Conservation (phyloP, 2,888 invertebrate species). For the Timema podura region DNA sequence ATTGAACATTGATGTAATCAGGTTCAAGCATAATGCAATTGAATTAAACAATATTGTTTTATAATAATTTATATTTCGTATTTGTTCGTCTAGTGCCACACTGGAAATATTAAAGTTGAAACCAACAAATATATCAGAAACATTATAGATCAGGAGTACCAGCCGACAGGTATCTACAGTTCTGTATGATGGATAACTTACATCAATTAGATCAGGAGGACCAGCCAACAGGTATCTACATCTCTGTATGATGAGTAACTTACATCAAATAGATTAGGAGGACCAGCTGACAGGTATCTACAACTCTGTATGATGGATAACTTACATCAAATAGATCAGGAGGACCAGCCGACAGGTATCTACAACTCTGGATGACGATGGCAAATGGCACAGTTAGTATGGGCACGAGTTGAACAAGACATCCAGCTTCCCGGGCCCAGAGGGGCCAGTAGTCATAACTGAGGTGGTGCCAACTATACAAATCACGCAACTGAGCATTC, state of each 20-base stretch:
- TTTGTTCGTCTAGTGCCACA: too few species aligned
- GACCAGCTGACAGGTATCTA: constrained; percentile 71
- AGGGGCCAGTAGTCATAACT: constrained; percentile 72
- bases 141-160: constrained; percentile 74
- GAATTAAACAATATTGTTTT: too few species aligned
- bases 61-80: too few species aligned
- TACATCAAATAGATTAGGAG: constrained; percentile 84
- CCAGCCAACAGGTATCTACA: constrained; percentile 72
- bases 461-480: constrained; percentile 45
- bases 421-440: constrained; percentile 75
- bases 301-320: constrained; percentile 65
- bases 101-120: too few species aligned
- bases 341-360: constrained; percentile 75
- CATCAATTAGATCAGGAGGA: constrained; percentile 83
- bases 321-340: constrained; percentile 82
- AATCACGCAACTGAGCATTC: constrained; percentile 61
- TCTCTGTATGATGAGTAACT: constrained; percentile 67
- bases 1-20: too few species aligned
- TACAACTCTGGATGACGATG: constrained; percentile 67
- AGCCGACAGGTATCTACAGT: constrained; percentile 67
- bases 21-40: too few species aligned
- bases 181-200: constrained; percentile 69
- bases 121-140: too few species aligned
- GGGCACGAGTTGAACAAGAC: constrained; percentile 70
- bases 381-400: constrained; percentile 68